Base-by-base conservation (phyloP, 1,140 invertebrate species). In the Pissodes strobi region DNA sequence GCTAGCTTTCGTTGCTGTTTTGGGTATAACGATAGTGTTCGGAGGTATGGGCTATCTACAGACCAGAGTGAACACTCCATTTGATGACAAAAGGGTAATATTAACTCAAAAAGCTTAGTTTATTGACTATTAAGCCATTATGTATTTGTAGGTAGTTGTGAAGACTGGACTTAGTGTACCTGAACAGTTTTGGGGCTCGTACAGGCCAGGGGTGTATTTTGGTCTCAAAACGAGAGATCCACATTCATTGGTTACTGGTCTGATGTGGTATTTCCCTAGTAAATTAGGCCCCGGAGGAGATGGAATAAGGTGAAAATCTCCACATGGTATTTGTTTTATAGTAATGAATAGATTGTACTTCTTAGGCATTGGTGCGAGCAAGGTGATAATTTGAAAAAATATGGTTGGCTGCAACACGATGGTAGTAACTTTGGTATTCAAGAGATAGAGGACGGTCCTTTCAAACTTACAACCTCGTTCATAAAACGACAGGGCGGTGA, bases 181-280 rank as follows among this genome's bases (percentile, higher is more conserved):
- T 1, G 88, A 92, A 3, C 85, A 88, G 64, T 98, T n/a, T n/a
- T n/a, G n/a, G n/a, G n/a, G n/a, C n/a, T n/a, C n/a, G n/a, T 98
- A 98, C 75, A 81, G 96, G 57, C 88, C 95, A 0, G 88, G 91
- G 2, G 83, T 90, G 6, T 97, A 95, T 78, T 92, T 95, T 78
- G 93, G 97, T 0, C 78, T 99, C 70, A 94, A 95, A 79, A 94
- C 91, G 1, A 82, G 95, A 67, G 91, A 93, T 74, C 90, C 93
- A 0, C 81, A 89, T 49, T 97, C 96, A 0, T 84, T 94, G 6
- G 86, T 95, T 0, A 90, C 93, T 75, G 97, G 95, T 27, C 79
- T 99, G 0, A 98, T 99, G 95, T 99, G 97, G 97, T 96, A 94
- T 73, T 86, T 93, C 67, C 87, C 93, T 0, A 86, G 86, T 52